Evolutionary conservation across 2,797 vertebrate genomes (phyloP).

Genomic region (Ctenosaura bakeri): DNA sequence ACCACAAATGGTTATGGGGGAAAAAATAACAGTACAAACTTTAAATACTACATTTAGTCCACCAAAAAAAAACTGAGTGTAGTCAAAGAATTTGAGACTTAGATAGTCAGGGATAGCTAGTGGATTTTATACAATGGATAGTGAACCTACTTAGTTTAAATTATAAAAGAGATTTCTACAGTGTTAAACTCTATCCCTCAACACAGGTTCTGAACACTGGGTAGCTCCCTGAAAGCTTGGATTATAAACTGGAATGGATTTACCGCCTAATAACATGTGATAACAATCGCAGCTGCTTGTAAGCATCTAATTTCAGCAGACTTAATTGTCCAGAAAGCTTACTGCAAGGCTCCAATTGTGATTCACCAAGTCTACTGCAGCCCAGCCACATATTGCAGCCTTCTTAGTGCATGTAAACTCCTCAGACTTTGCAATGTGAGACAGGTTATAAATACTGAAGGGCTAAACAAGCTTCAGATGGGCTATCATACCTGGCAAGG

Average conservation of each 20-base stretch:
- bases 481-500: not conserved
- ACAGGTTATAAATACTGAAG: not conserved
- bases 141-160: too few species aligned
- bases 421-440: not conserved
- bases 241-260: too few species aligned
- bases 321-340: not conserved
- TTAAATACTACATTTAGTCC: not conserved
- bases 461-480: not conserved
- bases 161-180: too few species aligned
- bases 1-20: not conserved
- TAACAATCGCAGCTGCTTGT: not conserved
- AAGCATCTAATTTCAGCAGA: not conserved
- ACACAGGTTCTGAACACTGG: too few species aligned
- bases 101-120: too few species aligned
- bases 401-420: not conserved
- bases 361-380: not conserved
- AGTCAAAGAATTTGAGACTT: not conserved
- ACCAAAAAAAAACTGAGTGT: not conserved
- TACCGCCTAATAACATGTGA: too few species aligned
- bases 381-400: not conserved
- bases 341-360: not conserved
- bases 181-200: too few species aligned
- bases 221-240: too few species aligned
- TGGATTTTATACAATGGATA: too few species aligned
- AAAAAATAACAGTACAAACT: not conserved